A percentile compares a stretch with the other conserved stretches of the same genome.
Conservation (phyloP, 2,113 vertebrate genomes). For the Pseudonaja textilis region DNA sequence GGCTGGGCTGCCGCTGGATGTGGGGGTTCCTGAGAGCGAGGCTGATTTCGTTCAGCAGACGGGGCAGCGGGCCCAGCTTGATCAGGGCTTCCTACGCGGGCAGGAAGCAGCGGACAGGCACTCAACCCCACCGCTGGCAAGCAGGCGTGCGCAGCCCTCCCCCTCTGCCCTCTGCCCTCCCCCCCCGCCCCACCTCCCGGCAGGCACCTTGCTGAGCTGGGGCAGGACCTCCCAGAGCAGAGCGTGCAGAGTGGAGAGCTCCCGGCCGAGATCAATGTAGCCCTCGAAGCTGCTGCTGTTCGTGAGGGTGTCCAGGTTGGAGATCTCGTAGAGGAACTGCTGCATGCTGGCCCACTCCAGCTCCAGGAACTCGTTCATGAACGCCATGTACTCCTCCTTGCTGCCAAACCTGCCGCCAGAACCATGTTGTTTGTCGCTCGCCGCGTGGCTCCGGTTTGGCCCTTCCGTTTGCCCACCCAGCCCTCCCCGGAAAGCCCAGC, state of each 20-base stretch:
- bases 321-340: constrained; percentile 96
- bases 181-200: background rate
- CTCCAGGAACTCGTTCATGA: constrained; percentile 98
- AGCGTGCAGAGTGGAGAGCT: constrained; percentile 92
- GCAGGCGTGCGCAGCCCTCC: background rate
- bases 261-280: constrained; percentile 94
- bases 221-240: constrained; percentile 95
- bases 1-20: constrained; percentile 93
- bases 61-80: constrained; percentile 92
- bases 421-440: background rate
- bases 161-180: background rate
- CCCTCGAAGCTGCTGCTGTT: constrained; percentile 95
- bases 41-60: constrained; percentile 95
- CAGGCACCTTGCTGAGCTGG: constrained; percentile 91
- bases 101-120: background rate
- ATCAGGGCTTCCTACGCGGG: constrained; percentile 86
- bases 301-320: constrained; percentile 93
- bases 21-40: constrained; percentile 93
- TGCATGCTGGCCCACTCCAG: constrained; percentile 98
- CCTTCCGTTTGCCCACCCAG: background rate
- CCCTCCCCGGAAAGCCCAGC: background rate
- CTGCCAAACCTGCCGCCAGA: constrained; percentile 81
- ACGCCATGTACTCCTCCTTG: constrained; percentile 97
- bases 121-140: background rate
- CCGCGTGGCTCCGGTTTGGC: background rate